Evolutionary conservation across 2,888 invertebrate species (phyloP), one percentile per base, ranked within the genome.

Genomic region (Drosophila bunnanda): DNA sequence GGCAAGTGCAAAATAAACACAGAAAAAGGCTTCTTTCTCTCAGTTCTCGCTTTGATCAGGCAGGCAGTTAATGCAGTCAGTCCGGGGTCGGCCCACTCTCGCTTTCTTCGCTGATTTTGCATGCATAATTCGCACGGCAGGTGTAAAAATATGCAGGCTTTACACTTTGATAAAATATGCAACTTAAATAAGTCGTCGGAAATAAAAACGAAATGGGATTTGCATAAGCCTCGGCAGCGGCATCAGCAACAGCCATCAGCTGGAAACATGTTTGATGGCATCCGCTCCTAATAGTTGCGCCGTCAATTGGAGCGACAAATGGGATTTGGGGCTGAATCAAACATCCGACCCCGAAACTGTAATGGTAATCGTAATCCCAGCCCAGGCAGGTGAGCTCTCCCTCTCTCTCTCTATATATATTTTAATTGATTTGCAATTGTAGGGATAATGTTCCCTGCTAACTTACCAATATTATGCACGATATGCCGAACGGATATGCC

Each of bases 381-480:
- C 22, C 30, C 30, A 9, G 12, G 36, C 34, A 32, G 20, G 57
- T 15, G 4, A 12, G 20, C 50, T 20, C 32, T 13, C 12, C 1
- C 32, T 25, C 32, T 30, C 30, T 7, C 32, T 6, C 17, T 48
- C 17, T 12, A 30, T 12, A n/a, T 39, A 39, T 65, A 36, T 46
- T 44, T 53, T 61, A 74, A 73, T 73, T 72, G 56, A 58, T 67
- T 61, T 34, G 20, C 44, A 34, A 43, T 56, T 28, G 25, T 28
- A 9, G 25, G 62, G 62, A 61, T 44, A 48, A 61, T 30, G 61
- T 10, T 30, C 9, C 39, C 9, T 39, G 44, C 30, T 34, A 22
- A 93, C 94, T 94, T 92, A 95, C 95, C 93, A 95, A 90, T 76
- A 94, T 83, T 75, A 94, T 93, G 79, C 94, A 94, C 70, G 93